Evolutionary conservation across 2,113 vertebrate species (phyloP).

Genomic region (Azemiops feae): DNA sequence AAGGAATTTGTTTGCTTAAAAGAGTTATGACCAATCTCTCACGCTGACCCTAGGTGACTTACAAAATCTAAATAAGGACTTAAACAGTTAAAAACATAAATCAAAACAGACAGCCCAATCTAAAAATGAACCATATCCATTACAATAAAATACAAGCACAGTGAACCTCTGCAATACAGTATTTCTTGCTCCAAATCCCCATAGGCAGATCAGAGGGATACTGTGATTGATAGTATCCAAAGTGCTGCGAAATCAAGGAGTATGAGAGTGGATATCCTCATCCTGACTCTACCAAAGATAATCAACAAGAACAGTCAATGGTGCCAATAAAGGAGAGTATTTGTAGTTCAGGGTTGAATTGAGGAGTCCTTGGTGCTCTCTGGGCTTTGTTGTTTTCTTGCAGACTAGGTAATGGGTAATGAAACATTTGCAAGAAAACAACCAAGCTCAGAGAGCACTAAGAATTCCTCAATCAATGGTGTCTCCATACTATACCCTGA

Average conservation of each 20-base stretch:
- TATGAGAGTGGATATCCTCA: background rate
- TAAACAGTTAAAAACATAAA: background rate
- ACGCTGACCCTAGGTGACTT: background rate
- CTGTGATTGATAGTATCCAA: background rate
- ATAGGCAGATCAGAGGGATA: background rate
- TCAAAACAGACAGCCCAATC: background rate
- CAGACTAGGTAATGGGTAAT: no score
- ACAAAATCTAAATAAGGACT: background rate
- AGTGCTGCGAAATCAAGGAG: background rate
- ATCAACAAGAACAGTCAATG: background rate
- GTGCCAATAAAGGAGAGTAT: background rate
- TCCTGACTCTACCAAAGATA: background rate
- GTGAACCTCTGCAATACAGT: background rate
- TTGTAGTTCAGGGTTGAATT: no score
- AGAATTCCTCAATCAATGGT: background rate
- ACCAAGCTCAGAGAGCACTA: no score
- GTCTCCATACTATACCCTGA: background rate
- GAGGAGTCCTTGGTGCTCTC: no score
- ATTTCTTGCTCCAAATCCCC: background rate
- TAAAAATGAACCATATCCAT: background rate
- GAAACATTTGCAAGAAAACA: no score
- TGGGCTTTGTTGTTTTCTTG: no score
- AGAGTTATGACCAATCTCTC: background rate
- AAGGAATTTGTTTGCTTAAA: background rate
- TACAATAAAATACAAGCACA: background rate